Evolutionary conservation across 2,113 vertebrate genomes (phyloP), one percentile per base, ranked within the genome.

Genomic region (Podocnemis expansa): DNA sequence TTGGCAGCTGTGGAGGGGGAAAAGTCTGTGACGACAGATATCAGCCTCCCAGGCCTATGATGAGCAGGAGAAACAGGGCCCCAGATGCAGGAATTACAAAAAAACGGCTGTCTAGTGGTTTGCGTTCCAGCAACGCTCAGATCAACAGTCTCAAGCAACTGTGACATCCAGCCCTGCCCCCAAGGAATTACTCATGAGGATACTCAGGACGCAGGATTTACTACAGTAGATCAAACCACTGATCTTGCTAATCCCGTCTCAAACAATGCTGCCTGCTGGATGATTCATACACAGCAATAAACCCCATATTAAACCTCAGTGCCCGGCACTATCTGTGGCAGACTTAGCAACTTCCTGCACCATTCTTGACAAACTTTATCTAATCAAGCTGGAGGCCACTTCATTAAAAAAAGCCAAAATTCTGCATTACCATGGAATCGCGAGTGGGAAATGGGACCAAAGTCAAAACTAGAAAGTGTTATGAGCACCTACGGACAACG

Each of bases 1-100:
- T 79, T 95, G 94, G 93, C 96, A 94, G 93, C 78, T 34, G 0
- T 34, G 78, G 41, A 55, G 79, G 88, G 91, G 94, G 88, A 90
- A 85, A 84, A n/a, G 12, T 58, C 78, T 41, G 80, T 90, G 83
- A 80, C 10, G 70, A 82, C 60, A 78, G 84, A 93, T 3, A 7
- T 78, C 83, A 10, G 8, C 49, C 43, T 22, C 47, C 1, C 9
- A 1, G 11, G 17, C 56, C 43, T 81, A 14, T 3, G 54, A 45
- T 45, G 78, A 86, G 27, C 38, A 82, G 89, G 85, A 76, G 41
- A 76, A 76, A 29, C 41, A 76, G 41, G 25, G 73, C 38, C 73
- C 6, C 25, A 45, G 12, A 8, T 6, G 5, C 13, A 76, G 6
- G 73, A 76, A 43, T 25, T 45, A 27, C 73, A 25, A 76, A 75